These are phyloP conservation scores for Craniophora ligustri DNA, from an alignment of 2,888 invertebrate genomes.

Conservation along the genomic window DNA sequence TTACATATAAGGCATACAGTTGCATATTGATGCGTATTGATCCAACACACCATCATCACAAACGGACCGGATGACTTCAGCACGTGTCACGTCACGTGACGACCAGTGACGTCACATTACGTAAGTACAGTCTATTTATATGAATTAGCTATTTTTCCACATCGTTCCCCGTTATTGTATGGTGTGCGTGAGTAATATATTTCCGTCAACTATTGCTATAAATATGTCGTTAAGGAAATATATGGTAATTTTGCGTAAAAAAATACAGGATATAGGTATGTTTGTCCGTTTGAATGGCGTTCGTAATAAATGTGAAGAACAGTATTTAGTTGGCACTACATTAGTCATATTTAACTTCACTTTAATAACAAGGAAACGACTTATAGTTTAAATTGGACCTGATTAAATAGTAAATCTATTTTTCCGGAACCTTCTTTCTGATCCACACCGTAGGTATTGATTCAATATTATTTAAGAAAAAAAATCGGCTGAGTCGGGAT, in stretches of 20 bases:
- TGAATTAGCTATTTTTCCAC: conserved; percentile 1
- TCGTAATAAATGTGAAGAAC: too few relatives aligned
- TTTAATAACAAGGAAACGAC: too few relatives aligned
- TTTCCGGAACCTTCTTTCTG: too few relatives aligned
- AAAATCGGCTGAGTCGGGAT: too few relatives aligned
- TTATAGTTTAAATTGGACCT: too few relatives aligned
- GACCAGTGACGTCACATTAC: conserved; percentile 24
- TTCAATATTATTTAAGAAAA: too few relatives aligned
- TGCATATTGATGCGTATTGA: background rate
- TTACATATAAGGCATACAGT: background rate
- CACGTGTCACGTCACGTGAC: conserved; percentile 20
- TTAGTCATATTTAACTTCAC: too few relatives aligned
- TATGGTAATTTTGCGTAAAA: conserved; percentile 1
- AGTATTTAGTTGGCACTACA: too few relatives aligned
- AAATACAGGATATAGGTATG: too few relatives aligned
- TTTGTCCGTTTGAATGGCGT: too few relatives aligned
- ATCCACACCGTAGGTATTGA: too few relatives aligned
- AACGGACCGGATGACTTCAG: conserved; percentile 25
- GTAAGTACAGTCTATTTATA: conserved; percentile 30
- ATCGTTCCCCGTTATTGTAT: conserved; percentile 21
- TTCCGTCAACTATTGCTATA: background rate
- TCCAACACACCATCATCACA: conserved; percentile 12
- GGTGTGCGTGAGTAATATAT: background rate
- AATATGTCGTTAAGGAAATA: conserved; percentile 5
- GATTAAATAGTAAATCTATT: too few relatives aligned